Base-by-base conservation (phyloP, 2,113 vertebrate species). In the Neogobius melanostomus region DNA sequence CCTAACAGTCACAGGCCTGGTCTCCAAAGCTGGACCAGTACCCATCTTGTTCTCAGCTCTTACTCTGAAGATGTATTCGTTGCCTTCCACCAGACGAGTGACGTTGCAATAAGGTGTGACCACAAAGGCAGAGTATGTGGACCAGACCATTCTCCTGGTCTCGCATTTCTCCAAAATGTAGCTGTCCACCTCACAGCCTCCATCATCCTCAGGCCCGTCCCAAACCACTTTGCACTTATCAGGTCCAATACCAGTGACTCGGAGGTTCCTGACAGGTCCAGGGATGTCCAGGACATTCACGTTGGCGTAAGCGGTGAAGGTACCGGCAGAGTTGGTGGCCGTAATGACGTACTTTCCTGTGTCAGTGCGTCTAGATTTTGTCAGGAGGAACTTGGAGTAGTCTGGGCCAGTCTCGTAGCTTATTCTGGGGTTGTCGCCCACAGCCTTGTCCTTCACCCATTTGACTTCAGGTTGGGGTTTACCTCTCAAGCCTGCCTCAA, bases 31-130 rank as follows among this genome's bases (percentile, higher is more conserved):
- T 54, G 95, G 96, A 17, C 98, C 98, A 44, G 96, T 96, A 78
- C 98, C 98, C 94, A 99, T 98, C 89, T 98, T 99, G 88, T 99
- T 99, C 86, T 99, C 98, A 74, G 97, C 96, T 81, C 96, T 95
- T 36, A 99, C 92, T 90, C 97, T 95, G 81, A 99, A 99, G 82
- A 99, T 95, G 70, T 99, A 99, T 90, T 99, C 98, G 76, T 99
- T 99, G 68, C 95, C 92, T 91, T 99, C 97, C 82, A 99, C 96
- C 68, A 99, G 95, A 60, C 94, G 96, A 60, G 88, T 96, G 48
- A 99, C 94, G 12, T 96, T 95, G 71, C 94, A 91, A 82, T 92
- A 90, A 0, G 91, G 94, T 15, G 92, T 95, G 71, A 98, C 88
- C 52, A 99, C 90, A 59, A 93, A 92, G 15, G 92, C 90, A 28